Evolutionary conservation across 2,113 vertebrate species (phyloP), one percentile per base, ranked within the genome.

Genomic region (Meles meles): DNA sequence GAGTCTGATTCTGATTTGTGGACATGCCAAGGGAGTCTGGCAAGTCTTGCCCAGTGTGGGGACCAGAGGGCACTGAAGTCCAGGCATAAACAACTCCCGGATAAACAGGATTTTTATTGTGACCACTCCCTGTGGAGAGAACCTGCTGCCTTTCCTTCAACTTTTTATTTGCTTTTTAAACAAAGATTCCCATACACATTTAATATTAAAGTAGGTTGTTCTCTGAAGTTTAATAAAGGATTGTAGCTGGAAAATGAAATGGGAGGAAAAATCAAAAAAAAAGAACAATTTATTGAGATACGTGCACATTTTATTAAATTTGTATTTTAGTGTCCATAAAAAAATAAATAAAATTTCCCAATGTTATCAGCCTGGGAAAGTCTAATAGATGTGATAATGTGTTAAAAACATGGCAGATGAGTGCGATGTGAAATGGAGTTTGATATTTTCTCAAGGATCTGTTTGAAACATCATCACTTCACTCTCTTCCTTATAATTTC

Each of bases 141-240:
- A 17, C 2, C 47, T 77, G 18, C 10, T 31, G 9, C n/a, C 77
- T 89, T 71, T 52, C 85, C 25, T 55, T 89, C 61, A 77, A 83
- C 21, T 20, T 77, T 90, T 67, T 77, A 4, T 71, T 93, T 88
- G 31, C 11, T 86, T 57, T 63, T 69, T 49, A 59, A 89, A 84
- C 71, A 72, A 74, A n/a, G 31, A 34, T 65, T 65, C 63, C 29
- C 63, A 77, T 71, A 71, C 0, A 77, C 31, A 72, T 72, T 72
- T 77, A 23, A 69, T 65, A 93, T 65, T 23, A 96, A 90, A 84
- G 4, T 49, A 88, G 49, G 4, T 69, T 85, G 3, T 72, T 98
- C 96, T 92, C 71, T 86, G 49, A 63, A 34, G 3, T 57, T 93
- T 91, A 94, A 92, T 61, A 91, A 93, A 97, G 67, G 85, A 90